Evolutionary conservation across 1,140 invertebrate genomes (phyloP).

Genomic region (Tetramorium parvispinum): DNA sequence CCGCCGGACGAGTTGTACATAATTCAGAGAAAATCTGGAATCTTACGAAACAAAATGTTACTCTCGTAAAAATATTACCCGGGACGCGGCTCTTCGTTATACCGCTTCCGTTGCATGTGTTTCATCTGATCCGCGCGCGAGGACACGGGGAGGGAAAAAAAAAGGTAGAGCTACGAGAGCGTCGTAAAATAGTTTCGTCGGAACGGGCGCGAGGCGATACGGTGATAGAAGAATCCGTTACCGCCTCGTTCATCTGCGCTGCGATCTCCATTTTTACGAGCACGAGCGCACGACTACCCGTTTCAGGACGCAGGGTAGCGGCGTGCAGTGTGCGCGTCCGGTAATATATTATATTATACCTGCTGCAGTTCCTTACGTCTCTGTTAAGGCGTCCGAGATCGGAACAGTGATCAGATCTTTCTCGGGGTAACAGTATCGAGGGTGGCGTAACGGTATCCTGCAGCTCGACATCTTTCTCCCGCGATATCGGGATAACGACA

Average conservation of each 20-base stretch:
- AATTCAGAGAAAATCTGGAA: slow-evolving; percentile 8
- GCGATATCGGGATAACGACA: slow-evolving; percentile 6
- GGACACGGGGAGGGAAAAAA: background rate
- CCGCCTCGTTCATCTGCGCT: slow-evolving; percentile 35
- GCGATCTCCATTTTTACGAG: slow-evolving; percentile 58
- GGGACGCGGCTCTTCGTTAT: background rate
- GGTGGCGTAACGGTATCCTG: slow-evolving; percentile 50
- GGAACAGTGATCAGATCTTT: slow-evolving; percentile 61
- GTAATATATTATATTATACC: slow-evolving; percentile 68
- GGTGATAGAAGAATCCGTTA: slow-evolving; percentile 36
- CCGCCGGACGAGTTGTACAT: background rate
- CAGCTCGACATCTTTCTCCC: background rate
- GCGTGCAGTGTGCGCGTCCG: slow-evolving; percentile 54
- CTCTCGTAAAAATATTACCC: slow-evolving; percentile 3
- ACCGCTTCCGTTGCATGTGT: background rate
- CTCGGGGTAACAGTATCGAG: slow-evolving; percentile 55
- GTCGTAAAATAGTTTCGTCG: slow-evolving; percentile 51
- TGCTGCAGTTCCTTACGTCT: slow-evolving; percentile 63
- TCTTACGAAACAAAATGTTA: background rate
- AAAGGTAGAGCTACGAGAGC: background rate
- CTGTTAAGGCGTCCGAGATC: slow-evolving; percentile 68
- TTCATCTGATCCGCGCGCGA: slow-evolving; percentile 16
- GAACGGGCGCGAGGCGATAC: background rate
- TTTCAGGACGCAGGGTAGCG: slow-evolving; percentile 60
- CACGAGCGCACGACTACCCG: slow-evolving; percentile 30